Evolutionary conservation across 2,113 vertebrate species (phyloP), one percentile per base, ranked within the genome.

Genomic region (Erpornis zantholeuca): DNA sequence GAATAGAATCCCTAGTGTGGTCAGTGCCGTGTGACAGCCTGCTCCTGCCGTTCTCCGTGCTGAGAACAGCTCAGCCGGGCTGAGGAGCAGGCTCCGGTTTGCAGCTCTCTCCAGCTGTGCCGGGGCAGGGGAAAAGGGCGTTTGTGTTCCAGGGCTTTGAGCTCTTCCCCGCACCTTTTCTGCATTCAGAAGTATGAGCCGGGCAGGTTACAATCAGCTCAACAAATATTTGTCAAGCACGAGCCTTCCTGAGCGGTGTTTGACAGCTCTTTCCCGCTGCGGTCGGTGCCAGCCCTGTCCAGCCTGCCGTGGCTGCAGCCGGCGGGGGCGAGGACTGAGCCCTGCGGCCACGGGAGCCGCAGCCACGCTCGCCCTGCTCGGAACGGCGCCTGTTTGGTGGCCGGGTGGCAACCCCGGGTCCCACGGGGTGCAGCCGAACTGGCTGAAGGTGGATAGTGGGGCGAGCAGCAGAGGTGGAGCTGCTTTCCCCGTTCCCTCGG

Each of bases 361-460:
- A 1, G 19, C 1, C 17, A 70, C 53, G 7, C 57, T 77, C 36
- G 27, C 38, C n/a, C 45, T 0, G 5, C 3, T 52, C 5, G 25
- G 56, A 57, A 24, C 4, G 0, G 9, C 0, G 2, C 14, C 68
- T 45, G 2, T 7, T 59, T 11, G 31, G 60, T 50, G 66, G 12
- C 70, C 0, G 0, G 23, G 15, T 22, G 72, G 14, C 35, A 16
- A 1, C 4, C 6, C 36, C 17, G 69, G 0, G 1, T 35, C 19
- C 29, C 4, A 1, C 0, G 0, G 27, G 5, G 4, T 23, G 76
- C 15, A 36, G 69, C 28, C 27, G n/a, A 75, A 15, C 40, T n/a
- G 31, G 36, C 49, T 89, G 65, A n/a, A 40, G 24, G 1, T 21
- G 47, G 7, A 19, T 16, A 52, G n/a, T 54, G 0, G 5, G 59